phyloP scores from a whole-genome alignment of 2,888 invertebrate species.

The Patella ulyssiponensis region DNA sequence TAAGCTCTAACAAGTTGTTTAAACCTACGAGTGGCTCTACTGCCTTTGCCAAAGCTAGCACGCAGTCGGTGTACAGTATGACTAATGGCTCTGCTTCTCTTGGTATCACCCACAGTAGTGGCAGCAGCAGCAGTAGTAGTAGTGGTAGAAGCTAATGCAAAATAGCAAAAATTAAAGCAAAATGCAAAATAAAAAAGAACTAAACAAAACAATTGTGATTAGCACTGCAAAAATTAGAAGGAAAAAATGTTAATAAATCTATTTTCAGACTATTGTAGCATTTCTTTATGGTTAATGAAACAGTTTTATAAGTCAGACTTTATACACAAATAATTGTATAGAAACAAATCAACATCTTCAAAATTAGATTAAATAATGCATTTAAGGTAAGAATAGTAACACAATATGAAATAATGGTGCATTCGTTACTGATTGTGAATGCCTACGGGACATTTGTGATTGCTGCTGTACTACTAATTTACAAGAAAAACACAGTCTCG shows the following conservation, averaged over 20 bases:
- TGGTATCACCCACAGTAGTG: slow-evolving; percentile 15
- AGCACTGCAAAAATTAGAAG: background rate
- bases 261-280: background rate
- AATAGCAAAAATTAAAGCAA: background rate
- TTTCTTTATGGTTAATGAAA: too few relatives aligned
- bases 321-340: too few relatives aligned
- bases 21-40: slow-evolving; percentile 26
- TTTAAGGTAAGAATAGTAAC: too few relatives aligned
- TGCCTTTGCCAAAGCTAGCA: slow-evolving; percentile 36
- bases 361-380: too few relatives aligned
- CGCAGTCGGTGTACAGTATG: slow-evolving; percentile 32
- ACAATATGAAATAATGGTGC: too few relatives aligned
- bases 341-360: too few relatives aligned
- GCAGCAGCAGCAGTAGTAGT: background rate
- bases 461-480: too few relatives aligned
- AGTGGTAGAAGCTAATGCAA: slow-evolving; percentile 12
- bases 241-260: background rate
- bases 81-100: slow-evolving; percentile 4
- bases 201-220: background rate
- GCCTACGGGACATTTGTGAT: too few relatives aligned
- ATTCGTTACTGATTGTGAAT: too few relatives aligned
- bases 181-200: background rate
- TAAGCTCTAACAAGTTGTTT: background rate
- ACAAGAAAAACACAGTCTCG: too few relatives aligned
- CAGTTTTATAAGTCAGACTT: too few relatives aligned